Evolutionary conservation across 2,888 invertebrate genomes (phyloP).

Genomic region (Neuroscelio doddi): DNA sequence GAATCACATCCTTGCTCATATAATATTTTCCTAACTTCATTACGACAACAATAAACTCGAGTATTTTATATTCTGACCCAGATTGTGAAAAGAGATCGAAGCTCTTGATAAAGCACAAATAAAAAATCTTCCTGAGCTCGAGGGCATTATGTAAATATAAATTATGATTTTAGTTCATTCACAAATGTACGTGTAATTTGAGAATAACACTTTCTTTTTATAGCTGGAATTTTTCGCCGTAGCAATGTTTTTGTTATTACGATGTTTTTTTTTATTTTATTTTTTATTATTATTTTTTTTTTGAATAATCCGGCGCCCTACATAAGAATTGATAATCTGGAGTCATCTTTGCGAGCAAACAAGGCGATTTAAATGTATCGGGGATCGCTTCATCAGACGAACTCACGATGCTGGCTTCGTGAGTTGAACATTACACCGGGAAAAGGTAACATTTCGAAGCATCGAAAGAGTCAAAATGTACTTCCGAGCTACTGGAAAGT

Average conservation of each 20-base stretch:
- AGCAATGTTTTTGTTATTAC: too few relatives aligned
- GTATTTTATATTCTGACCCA: constrained; percentile 25
- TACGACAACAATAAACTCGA: too few relatives aligned
- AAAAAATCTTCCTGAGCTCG: not conserved
- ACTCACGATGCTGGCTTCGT: constrained; percentile 37
- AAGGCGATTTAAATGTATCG: constrained; percentile 48
- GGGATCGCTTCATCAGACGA: constrained; percentile 55
- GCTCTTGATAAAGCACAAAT: constrained; percentile 19
- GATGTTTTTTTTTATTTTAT: too few relatives aligned
- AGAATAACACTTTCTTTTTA: too few relatives aligned
- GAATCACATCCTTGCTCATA: too few relatives aligned
- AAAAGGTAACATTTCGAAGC: not conserved
- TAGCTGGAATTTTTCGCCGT: too few relatives aligned
- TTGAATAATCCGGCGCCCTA: not conserved
- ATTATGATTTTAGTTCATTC: not conserved
- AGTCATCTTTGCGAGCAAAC: constrained; percentile 43
- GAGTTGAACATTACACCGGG: constrained; percentile 3
- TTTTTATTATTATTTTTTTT: too few relatives aligned
- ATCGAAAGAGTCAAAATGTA: not conserved
- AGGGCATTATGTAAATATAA: not conserved
- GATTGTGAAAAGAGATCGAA: constrained; percentile 34
- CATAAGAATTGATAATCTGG: constrained; percentile 4
- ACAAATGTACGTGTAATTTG: too few relatives aligned
- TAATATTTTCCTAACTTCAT: too few relatives aligned
- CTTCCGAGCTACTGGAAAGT: too few relatives aligned